Percentiles rank a stretch among this genome's conserved stretches.
These are phyloP conservation scores for Tapirus terrestris DNA, from an alignment of 2,113 vertebrate genomes.

Conservation along the genomic window DNA sequence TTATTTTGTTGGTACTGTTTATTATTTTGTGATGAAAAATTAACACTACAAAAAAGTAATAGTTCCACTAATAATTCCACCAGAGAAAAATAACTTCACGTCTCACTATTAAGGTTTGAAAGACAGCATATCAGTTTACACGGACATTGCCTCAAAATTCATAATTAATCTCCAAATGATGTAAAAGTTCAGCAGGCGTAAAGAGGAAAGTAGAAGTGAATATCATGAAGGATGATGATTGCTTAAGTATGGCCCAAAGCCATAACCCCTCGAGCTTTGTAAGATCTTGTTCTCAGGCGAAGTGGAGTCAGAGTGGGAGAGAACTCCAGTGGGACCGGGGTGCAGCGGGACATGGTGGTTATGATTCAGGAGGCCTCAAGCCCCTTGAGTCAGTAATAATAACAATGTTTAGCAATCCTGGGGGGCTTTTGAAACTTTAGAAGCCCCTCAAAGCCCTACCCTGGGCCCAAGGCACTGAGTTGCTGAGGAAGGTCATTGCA, in stretches of 20 bases:
- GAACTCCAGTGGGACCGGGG: background rate
- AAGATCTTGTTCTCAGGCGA: background rate
- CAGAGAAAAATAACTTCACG: conserved; percentile 35
- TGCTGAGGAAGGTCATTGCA: background rate
- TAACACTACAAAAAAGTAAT: background rate
- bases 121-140: conserved; percentile 4
- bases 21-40: background rate
- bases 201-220: background rate
- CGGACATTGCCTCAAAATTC: background rate
- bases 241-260: background rate
- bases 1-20: background rate
- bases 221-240: background rate
- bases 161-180: conserved; percentile 8
- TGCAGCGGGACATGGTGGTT: background rate
- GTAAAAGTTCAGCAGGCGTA: conserved; percentile 19
- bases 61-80: background rate
- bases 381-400: background rate
- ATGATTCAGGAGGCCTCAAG: background rate
- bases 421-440: conserved; percentile 38
- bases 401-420: conserved; percentile 14
- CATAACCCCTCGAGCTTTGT: fast-evolving
- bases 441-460: conserved; percentile 30
- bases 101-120: background rate
- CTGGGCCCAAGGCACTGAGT: background rate
- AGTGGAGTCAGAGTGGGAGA: background rate